phyloP scores from a whole-genome alignment of 2,797 vertebrate species.

The Enteromius unitaeniatus region DNA sequence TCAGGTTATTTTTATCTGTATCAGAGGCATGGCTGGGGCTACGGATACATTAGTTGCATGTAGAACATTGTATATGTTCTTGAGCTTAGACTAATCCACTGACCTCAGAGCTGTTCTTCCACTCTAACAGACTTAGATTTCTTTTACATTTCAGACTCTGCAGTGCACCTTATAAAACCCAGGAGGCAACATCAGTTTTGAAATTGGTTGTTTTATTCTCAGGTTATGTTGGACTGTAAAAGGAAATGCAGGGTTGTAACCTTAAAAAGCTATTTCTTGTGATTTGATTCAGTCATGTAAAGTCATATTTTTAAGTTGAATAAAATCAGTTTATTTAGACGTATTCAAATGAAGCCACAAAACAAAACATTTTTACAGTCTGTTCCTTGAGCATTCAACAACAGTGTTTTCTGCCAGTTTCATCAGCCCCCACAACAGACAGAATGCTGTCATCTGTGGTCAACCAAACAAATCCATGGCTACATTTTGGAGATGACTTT shows the following conservation, averaged over 20 bases:
- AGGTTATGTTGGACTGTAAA: neutral
- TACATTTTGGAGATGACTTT: neutral
- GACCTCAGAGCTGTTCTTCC: neutral
- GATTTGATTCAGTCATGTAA: neutral
- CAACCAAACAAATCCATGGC: neutral
- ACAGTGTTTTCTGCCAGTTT: slow-evolving; percentile 16
- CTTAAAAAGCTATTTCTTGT: neutral
- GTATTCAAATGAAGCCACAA: neutral
- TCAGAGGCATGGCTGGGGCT: slow-evolving; percentile 21
- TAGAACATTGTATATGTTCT: slow-evolving; percentile 30
- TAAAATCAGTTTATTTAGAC: neutral
- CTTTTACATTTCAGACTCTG: slow-evolving; percentile 8
- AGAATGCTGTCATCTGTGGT: neutral
- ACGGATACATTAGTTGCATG: slow-evolving; percentile 45
- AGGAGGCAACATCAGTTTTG: neutral
- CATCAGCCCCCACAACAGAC: neutral
- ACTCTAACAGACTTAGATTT: neutral
- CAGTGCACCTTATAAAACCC: neutral
- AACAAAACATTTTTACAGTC: neutral
- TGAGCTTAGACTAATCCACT: slow-evolving; percentile 24
- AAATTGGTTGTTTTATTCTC: slow-evolving; percentile 7
- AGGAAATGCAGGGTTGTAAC: neutral
- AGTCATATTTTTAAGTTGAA: neutral
- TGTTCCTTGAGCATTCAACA: slow-evolving; percentile 8
- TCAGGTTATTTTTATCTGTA: slow-evolving; percentile 1